Evolutionary conservation across 2,888 invertebrate genomes (phyloP), one percentile per base, ranked within the genome.

Genomic region (Prosapia bicincta): DNA sequence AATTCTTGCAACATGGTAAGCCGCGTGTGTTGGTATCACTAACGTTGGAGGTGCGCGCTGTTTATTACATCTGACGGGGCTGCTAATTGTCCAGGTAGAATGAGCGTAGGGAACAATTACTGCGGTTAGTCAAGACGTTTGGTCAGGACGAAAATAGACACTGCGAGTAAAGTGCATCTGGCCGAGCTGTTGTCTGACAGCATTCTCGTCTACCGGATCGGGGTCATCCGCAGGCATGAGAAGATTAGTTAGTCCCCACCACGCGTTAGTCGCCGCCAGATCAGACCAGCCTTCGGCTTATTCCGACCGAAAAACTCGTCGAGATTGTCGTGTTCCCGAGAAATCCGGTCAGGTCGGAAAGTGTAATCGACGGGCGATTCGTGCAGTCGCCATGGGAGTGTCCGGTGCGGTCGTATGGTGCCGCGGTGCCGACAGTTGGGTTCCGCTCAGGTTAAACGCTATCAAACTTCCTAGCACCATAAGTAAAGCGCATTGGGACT

Each of bases 381-480:
- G 72, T 30, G 43, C 69, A 73, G 38, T 73, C 68, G 66, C 43
- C 30, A 69, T 69, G 73, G 68, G 69, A 68, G 73, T 73, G 69
- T 73, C 73, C 25, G 79, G 80, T 43, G 77, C 88, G 85, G 90
- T 90, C 82, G 90, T 90, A 84, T 90, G 90, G 90, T 90, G 90
- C 87, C 86, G 89, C 84, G 88, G 90, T 85, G 89, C 90, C 86
- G 89, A 90, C 85, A 88, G 89, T 84, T 89, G 90, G 87, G 88
- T 90, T 83, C 90, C 91, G 80, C 88, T 90, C 79, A 90, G 90
- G 84, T 86, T 91, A 80, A 90, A 90, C 77, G 90, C 90, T 81
- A 90, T 91, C 80, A 86, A 90, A 81, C 87, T 91, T 81, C 90
- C 90, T 84, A 90, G 90, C 78, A 88, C 88, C 77, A 87, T 90